Conservation (phyloP, 2,888 invertebrate species). For the Litoditis marina region DNA sequence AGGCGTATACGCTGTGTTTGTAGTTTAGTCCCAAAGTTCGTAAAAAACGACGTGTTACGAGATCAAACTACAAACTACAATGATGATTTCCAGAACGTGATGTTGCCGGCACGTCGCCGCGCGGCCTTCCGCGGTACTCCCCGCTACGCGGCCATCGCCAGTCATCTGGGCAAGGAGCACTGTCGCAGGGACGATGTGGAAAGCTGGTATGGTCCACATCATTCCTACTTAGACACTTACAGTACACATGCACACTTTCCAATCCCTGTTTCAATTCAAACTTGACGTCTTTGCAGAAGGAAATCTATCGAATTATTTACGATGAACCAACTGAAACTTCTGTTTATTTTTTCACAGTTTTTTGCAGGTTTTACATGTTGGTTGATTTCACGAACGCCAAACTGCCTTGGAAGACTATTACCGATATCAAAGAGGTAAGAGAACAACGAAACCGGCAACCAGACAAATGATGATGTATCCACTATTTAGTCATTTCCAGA, state of each 20-base stretch:
- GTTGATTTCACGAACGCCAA: conserved; percentile 53
- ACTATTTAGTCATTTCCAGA: no score
- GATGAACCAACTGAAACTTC: not conserved
- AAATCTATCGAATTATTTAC: no score
- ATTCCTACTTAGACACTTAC: no score
- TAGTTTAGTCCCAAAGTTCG: no score
- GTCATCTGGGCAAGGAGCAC: conserved; percentile 41
- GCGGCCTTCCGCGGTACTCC: conserved; percentile 54
- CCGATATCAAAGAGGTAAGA: conserved; percentile 43
- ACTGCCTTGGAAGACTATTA: conserved; percentile 51
- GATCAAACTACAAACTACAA: no score
- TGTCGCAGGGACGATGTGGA: conserved; percentile 51
- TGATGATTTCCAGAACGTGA: conserved; percentile 27
- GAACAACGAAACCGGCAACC: no score
- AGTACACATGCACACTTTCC: no score
- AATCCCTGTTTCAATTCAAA: no score
- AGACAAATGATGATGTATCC: no score
- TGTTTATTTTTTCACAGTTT: not conserved
- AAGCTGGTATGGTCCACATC: conserved; percentile 40
- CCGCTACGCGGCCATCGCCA: conserved; percentile 50
- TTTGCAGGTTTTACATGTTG: conserved; percentile 51
- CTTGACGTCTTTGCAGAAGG: no score
- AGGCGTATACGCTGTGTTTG: no score
- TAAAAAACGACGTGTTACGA: no score
- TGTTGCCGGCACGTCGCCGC: conserved; percentile 41